phyloP scores from a whole-genome alignment of 1,140 invertebrate species.

The Drosophila nigrodunni region DNA sequence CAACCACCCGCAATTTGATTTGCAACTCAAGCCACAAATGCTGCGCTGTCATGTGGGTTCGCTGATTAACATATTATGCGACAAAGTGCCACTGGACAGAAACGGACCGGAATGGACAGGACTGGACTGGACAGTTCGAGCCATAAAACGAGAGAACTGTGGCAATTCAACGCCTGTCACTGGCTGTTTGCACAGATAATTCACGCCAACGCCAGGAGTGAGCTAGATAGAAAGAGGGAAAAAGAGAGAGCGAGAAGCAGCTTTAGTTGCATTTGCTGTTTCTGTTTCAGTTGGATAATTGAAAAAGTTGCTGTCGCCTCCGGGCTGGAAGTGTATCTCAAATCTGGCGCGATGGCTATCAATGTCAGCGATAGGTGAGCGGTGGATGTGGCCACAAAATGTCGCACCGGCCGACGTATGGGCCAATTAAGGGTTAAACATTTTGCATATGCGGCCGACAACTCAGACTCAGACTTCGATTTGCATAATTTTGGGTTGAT shows the following conservation, averaged over 20 bases:
- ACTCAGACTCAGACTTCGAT: slow-evolving; percentile 47
- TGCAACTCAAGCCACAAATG: slow-evolving; percentile 37
- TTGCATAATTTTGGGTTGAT: slow-evolving; percentile 79
- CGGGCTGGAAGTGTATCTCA: slow-evolving; percentile 37
- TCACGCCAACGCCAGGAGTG: slow-evolving; percentile 68
- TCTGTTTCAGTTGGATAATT: slow-evolving; percentile 55
- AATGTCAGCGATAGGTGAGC: slow-evolving; percentile 76
- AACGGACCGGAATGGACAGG: no score
- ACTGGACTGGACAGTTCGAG: slow-evolving; percentile 42
- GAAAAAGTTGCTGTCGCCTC: slow-evolving; percentile 67
- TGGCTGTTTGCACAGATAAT: slow-evolving; percentile 80
- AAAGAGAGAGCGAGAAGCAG: slow-evolving; percentile 20
- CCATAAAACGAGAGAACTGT: slow-evolving; percentile 43
- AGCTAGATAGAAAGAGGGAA: background rate
- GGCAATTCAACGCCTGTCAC: slow-evolving; percentile 80
- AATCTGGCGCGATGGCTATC: slow-evolving; percentile 69
- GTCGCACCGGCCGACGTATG: slow-evolving; percentile 52
- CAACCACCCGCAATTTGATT: slow-evolving; percentile 57
- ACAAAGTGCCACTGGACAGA: slow-evolving; percentile 75
- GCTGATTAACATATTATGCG: slow-evolving; percentile 81
- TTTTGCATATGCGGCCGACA: slow-evolving; percentile 68
- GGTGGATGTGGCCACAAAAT: slow-evolving; percentile 49
- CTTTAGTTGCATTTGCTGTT: slow-evolving; percentile 33
- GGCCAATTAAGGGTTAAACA: slow-evolving; percentile 82
- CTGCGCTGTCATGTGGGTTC: slow-evolving; percentile 66